Evolutionary conservation across 2,888 invertebrate species (phyloP).

Genomic region (Orthosia gothica): DNA sequence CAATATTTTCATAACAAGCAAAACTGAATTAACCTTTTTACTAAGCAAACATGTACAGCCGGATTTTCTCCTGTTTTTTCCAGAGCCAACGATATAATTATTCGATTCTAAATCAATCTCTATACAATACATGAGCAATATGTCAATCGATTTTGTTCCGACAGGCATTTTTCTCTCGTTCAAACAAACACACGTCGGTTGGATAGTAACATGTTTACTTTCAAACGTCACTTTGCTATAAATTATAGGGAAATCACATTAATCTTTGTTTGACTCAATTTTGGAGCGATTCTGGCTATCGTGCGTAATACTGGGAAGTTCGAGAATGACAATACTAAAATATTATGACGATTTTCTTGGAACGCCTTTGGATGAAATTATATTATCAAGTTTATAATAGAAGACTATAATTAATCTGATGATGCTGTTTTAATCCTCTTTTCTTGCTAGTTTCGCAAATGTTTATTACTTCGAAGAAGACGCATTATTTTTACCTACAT

Average conservation of each 20-base stretch:
- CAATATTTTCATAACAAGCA: slow-evolving; percentile 38
- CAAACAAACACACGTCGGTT: slow-evolving; percentile 84
- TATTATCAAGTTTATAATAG: slow-evolving; percentile 2
- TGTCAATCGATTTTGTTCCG: slow-evolving; percentile 84
- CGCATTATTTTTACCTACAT: no score
- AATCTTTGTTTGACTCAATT: slow-evolving; percentile 68
- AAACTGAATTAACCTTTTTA: slow-evolving; percentile 44
- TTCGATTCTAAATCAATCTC: slow-evolving; percentile 81
- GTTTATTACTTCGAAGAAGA: no score
- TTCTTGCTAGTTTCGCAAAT: not conserved
- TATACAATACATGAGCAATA: slow-evolving; percentile 81
- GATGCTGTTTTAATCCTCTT: not conserved
- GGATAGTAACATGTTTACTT: slow-evolving; percentile 84
- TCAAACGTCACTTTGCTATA: slow-evolving; percentile 76
- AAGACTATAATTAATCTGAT: not conserved
- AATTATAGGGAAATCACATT: slow-evolving; percentile 74
- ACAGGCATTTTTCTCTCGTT: slow-evolving; percentile 80
- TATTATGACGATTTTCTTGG: slow-evolving; percentile 36
- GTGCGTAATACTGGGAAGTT: slow-evolving; percentile 19
- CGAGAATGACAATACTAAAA: slow-evolving; percentile 47
- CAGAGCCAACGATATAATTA: slow-evolving; percentile 70
- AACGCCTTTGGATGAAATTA: slow-evolving; percentile 12
- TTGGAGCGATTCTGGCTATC: slow-evolving; percentile 50
- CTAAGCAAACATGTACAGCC: slow-evolving; percentile 61
- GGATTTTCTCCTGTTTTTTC: slow-evolving; percentile 53